phyloP scores from a whole-genome alignment of 2,888 invertebrate genomes.

The Pterobdella sp. region DNA sequence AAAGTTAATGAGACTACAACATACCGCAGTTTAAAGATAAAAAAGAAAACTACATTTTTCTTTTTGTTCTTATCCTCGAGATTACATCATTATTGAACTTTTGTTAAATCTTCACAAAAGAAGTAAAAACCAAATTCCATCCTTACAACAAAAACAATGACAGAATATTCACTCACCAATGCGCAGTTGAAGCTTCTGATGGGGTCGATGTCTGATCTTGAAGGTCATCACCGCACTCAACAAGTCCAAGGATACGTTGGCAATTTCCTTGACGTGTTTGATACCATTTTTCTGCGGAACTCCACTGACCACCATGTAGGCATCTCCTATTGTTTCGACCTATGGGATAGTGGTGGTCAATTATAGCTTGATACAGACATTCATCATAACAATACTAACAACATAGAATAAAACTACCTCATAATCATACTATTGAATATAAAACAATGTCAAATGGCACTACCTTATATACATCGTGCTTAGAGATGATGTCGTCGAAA shows the following conservation, averaged over 20 bases:
- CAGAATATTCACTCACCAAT: slow-evolving; percentile 38
- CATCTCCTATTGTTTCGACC: slow-evolving; percentile 39
- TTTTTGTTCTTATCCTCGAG: too few relatives aligned
- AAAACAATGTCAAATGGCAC: background rate
- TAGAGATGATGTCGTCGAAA: slow-evolving; percentile 47
- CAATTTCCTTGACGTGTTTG: slow-evolving; percentile 46
- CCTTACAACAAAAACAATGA: background rate
- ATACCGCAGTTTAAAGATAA: too few relatives aligned
- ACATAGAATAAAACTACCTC: background rate
- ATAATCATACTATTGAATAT: background rate
- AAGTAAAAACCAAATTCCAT: background rate
- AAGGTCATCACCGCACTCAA: slow-evolving; percentile 52
- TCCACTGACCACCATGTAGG: slow-evolving; percentile 49
- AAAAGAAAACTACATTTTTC: too few relatives aligned
- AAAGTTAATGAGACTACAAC: too few relatives aligned
- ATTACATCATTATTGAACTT: too few relatives aligned
- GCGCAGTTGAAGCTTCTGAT: slow-evolving; percentile 43
- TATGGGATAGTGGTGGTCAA: background rate
- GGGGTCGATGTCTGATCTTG: slow-evolving; percentile 44
- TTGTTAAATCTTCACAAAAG: too few relatives aligned
- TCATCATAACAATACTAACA: background rate
- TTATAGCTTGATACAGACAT: background rate
- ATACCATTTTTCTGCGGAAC: slow-evolving; percentile 44
- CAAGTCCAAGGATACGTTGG: slow-evolving; percentile 47
- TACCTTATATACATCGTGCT: slow-evolving; percentile 45